Evolutionary conservation across 1,140 invertebrate species (phyloP).

Genomic region (Periplaneta americana): DNA sequence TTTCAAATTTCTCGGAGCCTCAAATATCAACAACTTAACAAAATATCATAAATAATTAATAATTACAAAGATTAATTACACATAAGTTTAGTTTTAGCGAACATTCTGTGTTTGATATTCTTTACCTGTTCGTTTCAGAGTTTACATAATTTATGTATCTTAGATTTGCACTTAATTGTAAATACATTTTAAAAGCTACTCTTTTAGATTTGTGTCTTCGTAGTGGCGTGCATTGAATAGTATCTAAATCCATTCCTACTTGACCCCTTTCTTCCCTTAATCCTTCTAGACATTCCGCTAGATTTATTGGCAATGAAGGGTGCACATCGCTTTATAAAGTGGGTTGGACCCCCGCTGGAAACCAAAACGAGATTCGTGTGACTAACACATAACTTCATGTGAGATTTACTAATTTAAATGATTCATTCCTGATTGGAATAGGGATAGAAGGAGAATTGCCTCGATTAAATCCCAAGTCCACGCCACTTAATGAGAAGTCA

Average conservation of each 20-base stretch:
- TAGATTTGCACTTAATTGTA: too few relatives aligned
- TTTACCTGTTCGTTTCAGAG: too few relatives aligned
- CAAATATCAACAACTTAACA: too few relatives aligned
- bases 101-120: too few relatives aligned
- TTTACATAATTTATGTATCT: too few relatives aligned
- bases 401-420: background rate
- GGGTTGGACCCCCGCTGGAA: background rate
- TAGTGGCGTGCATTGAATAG: too few relatives aligned
- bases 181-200: too few relatives aligned
- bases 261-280: background rate
- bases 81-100: too few relatives aligned
- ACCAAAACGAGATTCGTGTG: background rate
- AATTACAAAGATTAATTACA: too few relatives aligned
- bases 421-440: background rate
- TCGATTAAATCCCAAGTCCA: background rate
- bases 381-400: background rate
- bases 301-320: background rate
- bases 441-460: background rate
- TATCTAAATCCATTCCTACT: background rate
- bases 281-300: background rate
- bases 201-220: too few relatives aligned
- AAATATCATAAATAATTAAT: too few relatives aligned
- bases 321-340: background rate
- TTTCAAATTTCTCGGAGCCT: too few relatives aligned
- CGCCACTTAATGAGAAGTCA: background rate